phyloP scores from a whole-genome alignment of 92 coral and sea anemone species.

The Zoanthus gigantus region DNA sequence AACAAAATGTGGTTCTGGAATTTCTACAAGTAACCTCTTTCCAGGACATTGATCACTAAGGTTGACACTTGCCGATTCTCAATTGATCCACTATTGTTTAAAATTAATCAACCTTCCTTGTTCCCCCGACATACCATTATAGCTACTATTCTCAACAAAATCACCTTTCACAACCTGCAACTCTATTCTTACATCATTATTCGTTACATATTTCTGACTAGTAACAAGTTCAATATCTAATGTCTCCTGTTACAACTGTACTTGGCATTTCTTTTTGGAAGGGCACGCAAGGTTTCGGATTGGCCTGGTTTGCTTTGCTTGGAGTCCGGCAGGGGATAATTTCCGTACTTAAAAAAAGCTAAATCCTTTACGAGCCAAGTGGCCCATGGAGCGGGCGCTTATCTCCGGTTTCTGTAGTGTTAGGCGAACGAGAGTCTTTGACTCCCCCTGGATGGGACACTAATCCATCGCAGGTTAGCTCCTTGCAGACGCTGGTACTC shows the following conservation, averaged over 20 bases:
- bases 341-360: no score
- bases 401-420: no score
- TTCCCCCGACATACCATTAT: conserved; percentile 32
- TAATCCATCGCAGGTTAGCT: no score
- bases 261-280: neutral
- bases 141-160: neutral
- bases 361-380: no score
- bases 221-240: neutral
- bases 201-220: neutral
- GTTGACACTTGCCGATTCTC: conserved; percentile 42
- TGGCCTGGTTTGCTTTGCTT: neutral
- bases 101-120: conserved; percentile 47
- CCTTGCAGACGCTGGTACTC: no score
- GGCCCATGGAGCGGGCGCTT: no score
- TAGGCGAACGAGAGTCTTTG: no score
- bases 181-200: neutral
- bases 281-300: neutral
- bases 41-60: conserved; percentile 52
- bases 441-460: no score
- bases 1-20: conserved; percentile 60
- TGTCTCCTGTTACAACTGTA: neutral
- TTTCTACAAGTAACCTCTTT: conserved; percentile 41
- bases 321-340: neutral
- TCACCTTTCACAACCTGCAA: neutral
- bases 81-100: conserved; percentile 55